Percentiles rank a stretch among this genome's conserved stretches.
phyloP scores from a whole-genome alignment of 2,888 invertebrate species.

The Gisinianus flammeolus region DNA sequence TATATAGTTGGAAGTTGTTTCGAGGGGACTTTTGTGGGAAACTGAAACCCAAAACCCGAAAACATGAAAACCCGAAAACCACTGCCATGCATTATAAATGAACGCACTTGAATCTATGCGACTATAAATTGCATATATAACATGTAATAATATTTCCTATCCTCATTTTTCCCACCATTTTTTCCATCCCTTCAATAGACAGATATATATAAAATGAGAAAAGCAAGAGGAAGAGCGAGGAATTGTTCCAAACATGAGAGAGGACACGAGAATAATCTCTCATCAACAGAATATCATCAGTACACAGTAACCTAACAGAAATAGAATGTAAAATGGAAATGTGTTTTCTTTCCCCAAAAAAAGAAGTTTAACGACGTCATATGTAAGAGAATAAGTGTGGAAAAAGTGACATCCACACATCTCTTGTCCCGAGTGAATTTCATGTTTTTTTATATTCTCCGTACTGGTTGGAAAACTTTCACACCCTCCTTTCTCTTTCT shows the following conservation, averaged over 20 bases:
- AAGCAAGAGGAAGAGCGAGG: background rate
- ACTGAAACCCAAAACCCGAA: background rate
- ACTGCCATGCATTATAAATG: conserved; percentile 27
- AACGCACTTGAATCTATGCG: background rate
- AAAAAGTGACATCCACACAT: conserved; percentile 55
- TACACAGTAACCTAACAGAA: no score
- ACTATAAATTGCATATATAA: background rate
- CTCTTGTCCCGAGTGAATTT: conserved; percentile 36
- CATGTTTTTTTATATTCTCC: background rate
- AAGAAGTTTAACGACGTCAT: conserved; percentile 33
- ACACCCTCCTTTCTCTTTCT: conserved; percentile 47
- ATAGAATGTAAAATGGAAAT: background rate
- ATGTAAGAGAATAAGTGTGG: conserved; percentile 50
- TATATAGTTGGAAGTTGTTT: background rate
- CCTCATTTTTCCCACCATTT: conserved; percentile 38
- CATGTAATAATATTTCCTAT: conserved; percentile 1
- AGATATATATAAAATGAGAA: background rate
- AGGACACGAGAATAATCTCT: background rate
- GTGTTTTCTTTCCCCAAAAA: conserved; percentile 10
- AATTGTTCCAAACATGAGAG: background rate
- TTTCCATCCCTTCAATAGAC: background rate
- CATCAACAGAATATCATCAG: background rate
- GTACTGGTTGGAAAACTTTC: conserved; percentile 43
- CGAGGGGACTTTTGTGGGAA: background rate
- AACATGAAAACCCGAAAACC: background rate